Evolutionary conservation across 1,140 invertebrate genomes (phyloP).

Genomic region (Drosophila malerkotliana): DNA sequence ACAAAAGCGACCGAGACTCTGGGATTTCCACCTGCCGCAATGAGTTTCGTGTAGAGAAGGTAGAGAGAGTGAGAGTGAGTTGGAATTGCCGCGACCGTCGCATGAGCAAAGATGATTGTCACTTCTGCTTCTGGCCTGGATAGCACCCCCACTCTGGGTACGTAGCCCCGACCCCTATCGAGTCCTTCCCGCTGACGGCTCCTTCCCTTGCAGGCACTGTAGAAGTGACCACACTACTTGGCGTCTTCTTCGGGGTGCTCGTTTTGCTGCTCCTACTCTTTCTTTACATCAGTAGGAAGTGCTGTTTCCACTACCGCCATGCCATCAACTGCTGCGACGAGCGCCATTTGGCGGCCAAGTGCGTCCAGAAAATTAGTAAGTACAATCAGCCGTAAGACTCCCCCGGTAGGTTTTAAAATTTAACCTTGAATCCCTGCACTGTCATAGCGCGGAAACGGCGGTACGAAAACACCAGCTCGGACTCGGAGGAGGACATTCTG

Average conservation of each 20-base stretch:
- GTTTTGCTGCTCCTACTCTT: slow-evolving; percentile 91
- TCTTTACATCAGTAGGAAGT: slow-evolving; percentile 91
- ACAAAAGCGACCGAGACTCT: slow-evolving; percentile 23
- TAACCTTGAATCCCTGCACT: background rate
- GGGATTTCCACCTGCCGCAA: slow-evolving; percentile 13
- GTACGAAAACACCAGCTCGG: slow-evolving; percentile 87
- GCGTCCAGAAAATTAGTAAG: slow-evolving; percentile 84
- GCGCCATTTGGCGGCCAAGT: slow-evolving; percentile 84
- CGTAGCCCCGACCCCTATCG: slow-evolving; percentile 26
- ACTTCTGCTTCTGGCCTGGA: slow-evolving; percentile 81
- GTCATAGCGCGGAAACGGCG: slow-evolving; percentile 76
- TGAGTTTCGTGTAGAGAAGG: slow-evolving; percentile 15
- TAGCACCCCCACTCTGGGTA: slow-evolving; percentile 78
- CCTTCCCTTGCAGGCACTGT: slow-evolving; percentile 87
- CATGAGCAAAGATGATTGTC: slow-evolving; percentile 81
- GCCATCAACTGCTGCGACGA: slow-evolving; percentile 87
- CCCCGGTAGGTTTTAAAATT: background rate
- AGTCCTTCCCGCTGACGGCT: slow-evolving; percentile 17
- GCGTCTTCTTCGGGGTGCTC: slow-evolving; percentile 90
- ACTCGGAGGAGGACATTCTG: slow-evolving; percentile 91
- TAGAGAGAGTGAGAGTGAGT: slow-evolving; percentile 7
- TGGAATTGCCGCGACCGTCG: slow-evolving; percentile 34
- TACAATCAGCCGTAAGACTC: slow-evolving; percentile 11
- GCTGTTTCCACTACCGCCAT: slow-evolving; percentile 88
- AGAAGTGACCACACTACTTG: slow-evolving; percentile 92